Conservation (phyloP, 2,113 vertebrate species). For the Erythrolamprus reginae region DNA sequence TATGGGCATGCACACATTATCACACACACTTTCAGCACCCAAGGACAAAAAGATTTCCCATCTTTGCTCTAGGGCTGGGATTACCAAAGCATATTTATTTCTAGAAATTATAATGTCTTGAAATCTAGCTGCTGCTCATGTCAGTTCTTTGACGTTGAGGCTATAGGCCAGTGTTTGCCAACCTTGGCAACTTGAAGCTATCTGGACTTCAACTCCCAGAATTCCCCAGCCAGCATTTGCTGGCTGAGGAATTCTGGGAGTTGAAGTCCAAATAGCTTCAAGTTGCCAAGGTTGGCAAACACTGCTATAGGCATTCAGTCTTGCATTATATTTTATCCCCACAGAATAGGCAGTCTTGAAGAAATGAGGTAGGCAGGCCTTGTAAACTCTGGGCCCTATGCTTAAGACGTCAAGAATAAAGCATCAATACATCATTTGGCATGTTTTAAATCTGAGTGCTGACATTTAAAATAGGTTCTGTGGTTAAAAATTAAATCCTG, state of each 20-base stretch:
- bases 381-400: background rate
- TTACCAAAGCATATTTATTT: background rate
- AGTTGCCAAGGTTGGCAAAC: no score
- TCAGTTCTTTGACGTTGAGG: background rate
- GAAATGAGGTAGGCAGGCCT: background rate
- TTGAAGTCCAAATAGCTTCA: no score
- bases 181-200: no score
- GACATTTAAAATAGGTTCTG: background rate
- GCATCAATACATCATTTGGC: background rate
- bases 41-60: no score
- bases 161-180: no score
- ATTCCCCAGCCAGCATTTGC: no score
- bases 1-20: no score
- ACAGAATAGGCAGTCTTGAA: background rate
- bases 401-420: background rate
- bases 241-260: no score
- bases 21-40: no score
- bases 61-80: background rate
- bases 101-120: background rate
- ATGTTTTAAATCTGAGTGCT: background rate
- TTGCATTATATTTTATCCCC: background rate
- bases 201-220: no score
- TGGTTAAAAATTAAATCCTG: background rate
- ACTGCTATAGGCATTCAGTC: background rate
- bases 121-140: background rate